Evolutionary conservation across 1,140 invertebrate genomes (phyloP), one percentile per base, ranked within the genome.

Genomic region (Palaemon carinicauda): DNA sequence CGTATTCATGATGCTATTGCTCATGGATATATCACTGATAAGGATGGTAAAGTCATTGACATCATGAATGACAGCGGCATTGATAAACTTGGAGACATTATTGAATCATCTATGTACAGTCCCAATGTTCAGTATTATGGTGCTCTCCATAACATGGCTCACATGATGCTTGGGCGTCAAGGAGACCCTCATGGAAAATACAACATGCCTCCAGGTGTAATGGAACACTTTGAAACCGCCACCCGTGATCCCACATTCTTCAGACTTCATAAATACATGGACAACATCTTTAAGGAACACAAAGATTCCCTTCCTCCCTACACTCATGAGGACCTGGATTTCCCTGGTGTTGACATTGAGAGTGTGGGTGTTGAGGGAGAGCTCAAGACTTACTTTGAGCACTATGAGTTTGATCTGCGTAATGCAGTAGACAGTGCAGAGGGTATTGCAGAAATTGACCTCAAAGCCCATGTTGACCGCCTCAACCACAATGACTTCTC

Each of bases 321-420:
- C 87, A 87, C 78, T 10, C 41, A 60, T 3, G 82, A 89, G 9
- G 90, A 93, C 65, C 91, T 95, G 9, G 90, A 91, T 21, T 91
- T 94, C 52, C 93, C 93, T 24, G 93, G 93, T 41, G 94, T 95
- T 27, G 91, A 7, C 94, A 65, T 95, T 71, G 92, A 94, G 84
- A 92, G 93, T 56, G 92, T 96, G n/a, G 93, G 92, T 33, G 94
- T 95, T 7, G 91, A 93, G 7, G 93, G 94, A 29, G 92, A 93
- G 78, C 90, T 96, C 10, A 92, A 93, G 21, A 96, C 95, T 31
- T 96, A 94, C 90, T 95, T 95, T 91, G 94, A 96, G 71, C 92
- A 95, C 51, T 94, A 93, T 88, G 93, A 95, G 89, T 88, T 94
- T n/a, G 93, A 95, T 86, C 93, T 95, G 51, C 94, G 93, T 90